Evolutionary conservation across 1,140 invertebrate species (phyloP).

Genomic region (Elysia chlorotica): DNA sequence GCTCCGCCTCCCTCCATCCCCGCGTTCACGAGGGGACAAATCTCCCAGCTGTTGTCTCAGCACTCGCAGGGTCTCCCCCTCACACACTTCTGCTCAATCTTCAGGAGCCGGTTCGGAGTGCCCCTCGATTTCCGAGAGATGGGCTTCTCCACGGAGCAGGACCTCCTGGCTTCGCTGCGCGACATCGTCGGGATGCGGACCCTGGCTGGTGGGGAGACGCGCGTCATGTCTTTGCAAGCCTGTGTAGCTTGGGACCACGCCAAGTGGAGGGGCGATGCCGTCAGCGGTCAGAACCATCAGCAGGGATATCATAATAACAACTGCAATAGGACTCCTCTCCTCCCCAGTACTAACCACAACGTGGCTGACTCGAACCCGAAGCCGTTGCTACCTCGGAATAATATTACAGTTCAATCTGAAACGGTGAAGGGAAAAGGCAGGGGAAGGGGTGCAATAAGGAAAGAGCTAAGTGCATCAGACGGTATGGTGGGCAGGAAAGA

Average conservation of each 20-base stretch:
- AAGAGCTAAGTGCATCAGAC: background rate
- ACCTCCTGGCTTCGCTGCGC: constrained; percentile 32
- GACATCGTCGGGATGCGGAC: constrained; percentile 36
- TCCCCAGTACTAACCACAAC: background rate
- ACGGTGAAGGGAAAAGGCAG: background rate
- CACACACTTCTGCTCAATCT: constrained; percentile 39
- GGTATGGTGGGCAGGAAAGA: background rate
- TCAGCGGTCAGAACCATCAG: background rate
- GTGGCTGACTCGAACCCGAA: background rate
- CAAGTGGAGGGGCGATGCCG: background rate
- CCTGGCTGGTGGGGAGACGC: constrained; percentile 23
- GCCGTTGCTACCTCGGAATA: background rate
- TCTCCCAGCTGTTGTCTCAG: constrained; percentile 30
- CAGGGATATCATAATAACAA: background rate
- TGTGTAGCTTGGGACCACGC: background rate
- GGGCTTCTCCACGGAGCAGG: constrained; percentile 35
- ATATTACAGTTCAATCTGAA: background rate
- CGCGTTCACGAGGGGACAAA: constrained; percentile 30
- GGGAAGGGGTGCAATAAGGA: background rate
- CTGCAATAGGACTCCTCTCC: background rate
- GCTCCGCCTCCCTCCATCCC: constrained; percentile 27
- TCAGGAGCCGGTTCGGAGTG: constrained; percentile 37
- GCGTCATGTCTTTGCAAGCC: constrained; percentile 27
- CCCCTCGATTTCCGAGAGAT: constrained; percentile 31
- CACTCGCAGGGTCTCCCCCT: constrained; percentile 33